phyloP scores from a whole-genome alignment of 2,888 invertebrate species.

The Luperina testacea region DNA sequence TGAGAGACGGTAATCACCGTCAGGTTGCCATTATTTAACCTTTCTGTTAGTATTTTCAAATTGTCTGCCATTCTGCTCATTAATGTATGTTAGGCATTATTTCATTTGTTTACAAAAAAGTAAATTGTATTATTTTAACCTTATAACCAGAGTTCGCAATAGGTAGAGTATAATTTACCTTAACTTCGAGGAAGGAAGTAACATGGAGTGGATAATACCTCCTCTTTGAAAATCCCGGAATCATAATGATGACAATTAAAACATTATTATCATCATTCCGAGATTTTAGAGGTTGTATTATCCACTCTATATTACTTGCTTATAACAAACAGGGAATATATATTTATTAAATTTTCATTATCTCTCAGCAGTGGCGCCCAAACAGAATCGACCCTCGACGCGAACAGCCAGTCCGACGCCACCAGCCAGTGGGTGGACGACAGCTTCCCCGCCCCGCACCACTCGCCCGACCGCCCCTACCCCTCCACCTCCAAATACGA shows the following conservation, averaged over 20 bases:
- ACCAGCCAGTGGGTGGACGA: slow-evolving; percentile 90
- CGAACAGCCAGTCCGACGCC: slow-evolving; percentile 84
- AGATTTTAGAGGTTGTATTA: neutral
- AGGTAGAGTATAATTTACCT: too few species aligned
- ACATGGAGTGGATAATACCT: too few species aligned
- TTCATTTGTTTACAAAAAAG: too few species aligned
- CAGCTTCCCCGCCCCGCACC: slow-evolving; percentile 85
- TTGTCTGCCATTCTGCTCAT: neutral
- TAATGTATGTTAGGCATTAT: neutral
- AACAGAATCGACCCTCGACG: slow-evolving; percentile 81
- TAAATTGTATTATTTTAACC: neutral
- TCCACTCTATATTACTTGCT: too few species aligned
- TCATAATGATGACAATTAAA: neutral
- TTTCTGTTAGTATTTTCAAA: neutral
- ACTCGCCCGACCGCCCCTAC: slow-evolving; percentile 76
- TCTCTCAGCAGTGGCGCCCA: slow-evolving; percentile 71
- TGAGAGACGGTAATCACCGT: neutral
- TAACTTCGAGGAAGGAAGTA: too few species aligned
- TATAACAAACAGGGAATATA: neutral
- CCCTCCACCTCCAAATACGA: slow-evolving; percentile 80
- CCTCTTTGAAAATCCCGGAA: too few species aligned
- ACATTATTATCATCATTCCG: neutral
- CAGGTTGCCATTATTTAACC: neutral
- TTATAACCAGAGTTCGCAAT: too few species aligned
- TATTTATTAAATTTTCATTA: neutral